Evolutionary conservation across 2,888 invertebrate genomes (phyloP), one percentile per base, ranked within the genome.

Genomic region (Cantharis rufa): DNA sequence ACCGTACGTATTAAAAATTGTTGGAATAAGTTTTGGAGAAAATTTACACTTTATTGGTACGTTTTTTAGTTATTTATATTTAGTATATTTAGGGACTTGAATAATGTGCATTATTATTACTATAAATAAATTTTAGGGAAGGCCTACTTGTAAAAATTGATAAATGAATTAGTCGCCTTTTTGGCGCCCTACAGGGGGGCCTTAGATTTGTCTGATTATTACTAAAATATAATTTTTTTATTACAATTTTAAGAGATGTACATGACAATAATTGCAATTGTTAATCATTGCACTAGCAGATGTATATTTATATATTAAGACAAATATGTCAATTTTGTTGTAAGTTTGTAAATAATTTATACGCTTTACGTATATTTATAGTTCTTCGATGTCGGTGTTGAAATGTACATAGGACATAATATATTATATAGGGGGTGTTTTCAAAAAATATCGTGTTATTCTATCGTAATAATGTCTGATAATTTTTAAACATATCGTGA

Each of bases 1-100:
- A 90, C 80, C 86, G 89, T 82, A 87, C 87, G 72, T 90, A 89
- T 84, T 89, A 88, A 83, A 21, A 48, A 76, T 24, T 24, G 68
- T 28, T 48, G 21, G 21, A 64, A 21, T 64, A 18, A 48, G 48
- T 48, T 48, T 48, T 48, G 48, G 48, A 48, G 48, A 7, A 48
- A n/a, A 48, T 48, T 48, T 48, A 48, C 48, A 48, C 48, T 48
- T 48, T 48, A 48, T 48, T 48, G 48, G 48, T 48, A 48, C n/a
- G 48, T 48, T 48, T 48, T 64, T 66, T 66, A 21, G n/a, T 21
- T 66, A 21, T 21, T 66, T 21, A 48, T n/a, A 21, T 66, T 66
- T 21, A 66, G 64, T 64, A 64, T 66, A 24, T 66, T 66, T 66
- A 66, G 64, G 21, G 24, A 21, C 18, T 18, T 21, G 24, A 66